A percentile compares a stretch with the other conserved stretches of the same genome.
Evolutionary conservation across 2,797 vertebrate genomes (phyloP).

Genomic region (Champsocephalus esox): DNA sequence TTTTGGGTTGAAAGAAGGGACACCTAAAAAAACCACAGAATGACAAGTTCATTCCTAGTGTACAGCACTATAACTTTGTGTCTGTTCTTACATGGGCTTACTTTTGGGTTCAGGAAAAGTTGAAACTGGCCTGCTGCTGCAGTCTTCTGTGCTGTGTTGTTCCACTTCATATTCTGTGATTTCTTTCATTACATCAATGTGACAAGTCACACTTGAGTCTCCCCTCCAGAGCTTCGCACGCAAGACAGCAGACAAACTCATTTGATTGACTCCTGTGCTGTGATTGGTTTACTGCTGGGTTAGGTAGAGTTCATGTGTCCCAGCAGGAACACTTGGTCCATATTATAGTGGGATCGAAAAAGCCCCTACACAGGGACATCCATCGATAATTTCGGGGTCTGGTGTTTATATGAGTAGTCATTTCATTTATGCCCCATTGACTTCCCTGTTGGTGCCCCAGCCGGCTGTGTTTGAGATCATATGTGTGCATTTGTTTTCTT

Average conservation of each 20-base stretch:
- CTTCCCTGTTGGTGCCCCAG: slow-evolving; percentile 30
- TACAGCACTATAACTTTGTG: neutral
- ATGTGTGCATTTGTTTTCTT: slow-evolving; percentile 45
- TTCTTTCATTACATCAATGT: slow-evolving; percentile 36
- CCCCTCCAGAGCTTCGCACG: slow-evolving; percentile 2
- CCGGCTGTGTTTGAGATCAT: slow-evolving; percentile 32
- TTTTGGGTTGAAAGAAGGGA: slow-evolving; percentile 15
- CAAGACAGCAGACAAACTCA: neutral
- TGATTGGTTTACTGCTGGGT: slow-evolving; percentile 38
- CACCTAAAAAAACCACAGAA: slow-evolving; percentile 4
- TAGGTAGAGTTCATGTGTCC: slow-evolving; percentile 46
- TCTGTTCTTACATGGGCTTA: neutral
- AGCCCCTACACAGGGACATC: neutral
- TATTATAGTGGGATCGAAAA: slow-evolving; percentile 8
- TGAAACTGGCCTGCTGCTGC: slow-evolving; percentile 28
- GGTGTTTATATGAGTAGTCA: slow-evolving; percentile 27
- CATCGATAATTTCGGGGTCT: slow-evolving; percentile 18
- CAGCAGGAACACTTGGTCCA: slow-evolving; percentile 35
- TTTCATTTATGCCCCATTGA: slow-evolving; percentile 50
- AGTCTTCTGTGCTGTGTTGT: slow-evolving; percentile 18
- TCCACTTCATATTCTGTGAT: slow-evolving; percentile 31
- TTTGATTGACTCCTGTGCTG: slow-evolving; percentile 18
- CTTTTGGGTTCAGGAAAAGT: slow-evolving; percentile 44
- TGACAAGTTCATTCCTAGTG: slow-evolving; percentile 10
- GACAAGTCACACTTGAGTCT: slow-evolving; percentile 29